These are phyloP conservation scores for Anguilla japonica DNA, from an alignment of 2,113 vertebrate genomes.

Conservation along the genomic window DNA sequence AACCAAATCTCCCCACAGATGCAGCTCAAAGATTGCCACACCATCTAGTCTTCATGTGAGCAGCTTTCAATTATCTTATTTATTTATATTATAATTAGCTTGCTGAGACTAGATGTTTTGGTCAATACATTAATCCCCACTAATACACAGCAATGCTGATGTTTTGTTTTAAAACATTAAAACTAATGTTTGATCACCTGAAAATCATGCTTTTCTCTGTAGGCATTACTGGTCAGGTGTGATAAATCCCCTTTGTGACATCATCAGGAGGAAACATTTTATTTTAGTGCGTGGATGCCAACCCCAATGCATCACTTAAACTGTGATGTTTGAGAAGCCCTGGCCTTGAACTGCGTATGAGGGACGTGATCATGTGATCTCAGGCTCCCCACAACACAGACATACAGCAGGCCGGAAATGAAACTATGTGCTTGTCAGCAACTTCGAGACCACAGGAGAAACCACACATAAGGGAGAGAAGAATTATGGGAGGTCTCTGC, in stretches of 20 bases:
- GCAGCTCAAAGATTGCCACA: too few relatives aligned
- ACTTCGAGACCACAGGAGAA: slow-evolving; percentile 21
- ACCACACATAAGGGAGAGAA: slow-evolving; percentile 28
- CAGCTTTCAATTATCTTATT: too few relatives aligned
- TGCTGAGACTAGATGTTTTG: not conserved
- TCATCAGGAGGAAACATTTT: not conserved
- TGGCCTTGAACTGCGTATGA: slow-evolving; percentile 8
- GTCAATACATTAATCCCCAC: not conserved
- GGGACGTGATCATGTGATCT: not conserved
- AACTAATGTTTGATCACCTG: not conserved
- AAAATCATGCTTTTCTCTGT: not conserved
- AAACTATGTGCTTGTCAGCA: not conserved
- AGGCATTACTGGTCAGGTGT: not conserved
- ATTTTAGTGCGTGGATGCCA: not conserved
- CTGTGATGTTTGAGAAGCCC: slow-evolving; percentile 13
- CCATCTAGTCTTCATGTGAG: too few relatives aligned
- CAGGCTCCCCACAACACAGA: not conserved
- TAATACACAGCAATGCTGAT: not conserved
- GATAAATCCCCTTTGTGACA: slow-evolving; percentile 8
- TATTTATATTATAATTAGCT: not conserved
- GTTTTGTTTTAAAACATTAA: not conserved
- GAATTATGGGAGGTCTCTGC: slow-evolving; percentile 36
- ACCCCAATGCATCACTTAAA: slow-evolving; percentile 1
- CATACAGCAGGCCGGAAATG: slow-evolving; percentile 1
- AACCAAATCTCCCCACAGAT: not conserved